Percentiles rank a stretch among this genome's conserved stretches.
These are phyloP conservation scores for Pandemis heparana DNA, from an alignment of 2,888 invertebrate genomes.

Conservation along the genomic window DNA sequence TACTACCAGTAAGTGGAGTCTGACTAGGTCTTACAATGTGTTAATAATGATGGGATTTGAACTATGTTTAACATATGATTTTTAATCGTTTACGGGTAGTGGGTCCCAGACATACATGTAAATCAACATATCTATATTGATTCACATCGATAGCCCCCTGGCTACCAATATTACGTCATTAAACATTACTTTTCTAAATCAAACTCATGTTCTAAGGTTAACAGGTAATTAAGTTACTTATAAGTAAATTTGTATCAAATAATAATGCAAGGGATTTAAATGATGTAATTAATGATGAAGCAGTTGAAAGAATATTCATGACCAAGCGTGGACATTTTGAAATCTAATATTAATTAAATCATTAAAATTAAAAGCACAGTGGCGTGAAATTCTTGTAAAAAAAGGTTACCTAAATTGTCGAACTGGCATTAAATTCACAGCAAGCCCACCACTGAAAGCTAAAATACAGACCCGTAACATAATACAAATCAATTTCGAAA, in stretches of 20 bases:
- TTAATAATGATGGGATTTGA: constrained; percentile 2
- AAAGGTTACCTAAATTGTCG: not conserved
- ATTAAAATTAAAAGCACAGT: constrained; percentile 4
- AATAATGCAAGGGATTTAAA: constrained; percentile 3
- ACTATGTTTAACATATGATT: constrained; percentile 4
- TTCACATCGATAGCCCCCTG: no score
- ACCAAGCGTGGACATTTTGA: constrained; percentile 9
- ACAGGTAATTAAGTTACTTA: constrained; percentile 5
- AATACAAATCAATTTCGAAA: not conserved
- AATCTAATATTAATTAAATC: not conserved
- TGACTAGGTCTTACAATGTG: constrained; percentile 62
- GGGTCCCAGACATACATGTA: constrained; percentile 56
- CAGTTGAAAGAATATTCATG: constrained; percentile 5
- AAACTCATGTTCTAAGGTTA: constrained; percentile 25
- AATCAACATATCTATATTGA: constrained; percentile 46
- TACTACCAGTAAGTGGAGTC: constrained; percentile 46
- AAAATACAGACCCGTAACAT: constrained; percentile 16
- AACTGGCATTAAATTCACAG: not conserved
- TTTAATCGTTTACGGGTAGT: constrained; percentile 42
- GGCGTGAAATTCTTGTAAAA: not conserved
- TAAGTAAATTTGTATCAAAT: constrained; percentile 26
- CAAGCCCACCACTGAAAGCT: not conserved
- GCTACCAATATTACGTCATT: constrained; percentile 19
- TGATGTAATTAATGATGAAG: constrained; percentile 17
- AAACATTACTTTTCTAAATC: constrained; percentile 20